These are phyloP conservation scores for Vireo griseus DNA, from an alignment of 2,797 vertebrate genomes.

Conservation along the genomic window DNA sequence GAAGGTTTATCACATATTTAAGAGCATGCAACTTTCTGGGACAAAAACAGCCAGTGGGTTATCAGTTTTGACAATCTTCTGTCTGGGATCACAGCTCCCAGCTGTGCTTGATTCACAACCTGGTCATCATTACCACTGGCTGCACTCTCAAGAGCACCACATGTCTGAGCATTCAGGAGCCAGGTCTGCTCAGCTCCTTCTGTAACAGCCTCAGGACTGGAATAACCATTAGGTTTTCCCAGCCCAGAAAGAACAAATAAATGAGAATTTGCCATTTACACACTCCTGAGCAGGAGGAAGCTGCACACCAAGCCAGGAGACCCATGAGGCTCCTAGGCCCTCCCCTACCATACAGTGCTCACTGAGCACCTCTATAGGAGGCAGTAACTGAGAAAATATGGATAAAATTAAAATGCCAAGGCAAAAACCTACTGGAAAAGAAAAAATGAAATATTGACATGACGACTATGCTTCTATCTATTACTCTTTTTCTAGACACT, in stretches of 20 bases:
- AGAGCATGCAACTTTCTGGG: background rate
- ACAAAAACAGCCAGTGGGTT: background rate
- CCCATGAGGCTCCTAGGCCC: background rate
- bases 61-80: background rate
- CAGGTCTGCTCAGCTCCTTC: background rate
- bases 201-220: background rate
- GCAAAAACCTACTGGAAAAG: background rate
- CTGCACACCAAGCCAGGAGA: background rate
- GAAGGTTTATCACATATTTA: background rate
- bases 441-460: background rate
- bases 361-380: background rate
- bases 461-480: background rate
- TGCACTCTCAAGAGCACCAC: background rate
- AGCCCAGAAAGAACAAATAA: background rate
- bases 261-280: background rate
- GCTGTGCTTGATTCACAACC: background rate
- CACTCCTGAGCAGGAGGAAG: background rate
- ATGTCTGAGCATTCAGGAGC: background rate
- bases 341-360: background rate
- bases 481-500: background rate
- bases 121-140: background rate
- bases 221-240: background rate
- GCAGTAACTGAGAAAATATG: background rate
- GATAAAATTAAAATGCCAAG: background rate
- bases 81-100: background rate